phyloP scores from a whole-genome alignment of 1,140 invertebrate genomes.

The Megalonaias nervosa region DNA sequence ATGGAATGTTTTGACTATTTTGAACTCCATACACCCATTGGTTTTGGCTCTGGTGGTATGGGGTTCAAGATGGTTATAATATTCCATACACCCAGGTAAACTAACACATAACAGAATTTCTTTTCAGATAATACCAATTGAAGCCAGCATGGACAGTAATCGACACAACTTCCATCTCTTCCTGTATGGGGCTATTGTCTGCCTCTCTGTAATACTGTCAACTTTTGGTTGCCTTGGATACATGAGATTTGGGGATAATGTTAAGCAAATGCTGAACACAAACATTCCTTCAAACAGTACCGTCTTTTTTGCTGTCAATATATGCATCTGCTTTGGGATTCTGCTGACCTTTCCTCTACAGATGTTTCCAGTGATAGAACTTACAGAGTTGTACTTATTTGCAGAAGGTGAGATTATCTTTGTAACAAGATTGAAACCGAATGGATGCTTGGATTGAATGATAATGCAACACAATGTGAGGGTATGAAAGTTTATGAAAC shows the following conservation, averaged over 20 bases:
- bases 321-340: slow-evolving; percentile 62
- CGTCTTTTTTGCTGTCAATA: slow-evolving; percentile 54
- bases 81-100: too few relatives aligned
- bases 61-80: too few relatives aligned
- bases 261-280: slow-evolving; percentile 64
- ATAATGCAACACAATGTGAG: not conserved
- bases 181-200: slow-evolving; percentile 57
- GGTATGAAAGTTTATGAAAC: too few relatives aligned
- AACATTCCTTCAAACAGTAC: slow-evolving; percentile 50
- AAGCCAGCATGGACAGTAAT: slow-evolving; percentile 68
- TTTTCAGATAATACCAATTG: slow-evolving; percentile 66
- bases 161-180: slow-evolving; percentile 62
- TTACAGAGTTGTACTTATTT: slow-evolving; percentile 62
- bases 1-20: too few relatives aligned
- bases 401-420: slow-evolving; percentile 47
- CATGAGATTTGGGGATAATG: slow-evolving; percentile 56
- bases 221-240: slow-evolving; percentile 67
- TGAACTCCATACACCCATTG: too few relatives aligned
- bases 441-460: not conserved
- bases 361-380: slow-evolving; percentile 66
- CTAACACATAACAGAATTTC: too few relatives aligned
- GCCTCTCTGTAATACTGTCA: slow-evolving; percentile 48
- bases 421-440: not conserved
- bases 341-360: slow-evolving; percentile 67
- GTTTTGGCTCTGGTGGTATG: too few relatives aligned